Percentiles rank a stretch among this genome's conserved stretches.
These are phyloP conservation scores for Sebastes iracundus DNA, from an alignment of 2,797 vertebrate species.

Conservation along the genomic window DNA sequence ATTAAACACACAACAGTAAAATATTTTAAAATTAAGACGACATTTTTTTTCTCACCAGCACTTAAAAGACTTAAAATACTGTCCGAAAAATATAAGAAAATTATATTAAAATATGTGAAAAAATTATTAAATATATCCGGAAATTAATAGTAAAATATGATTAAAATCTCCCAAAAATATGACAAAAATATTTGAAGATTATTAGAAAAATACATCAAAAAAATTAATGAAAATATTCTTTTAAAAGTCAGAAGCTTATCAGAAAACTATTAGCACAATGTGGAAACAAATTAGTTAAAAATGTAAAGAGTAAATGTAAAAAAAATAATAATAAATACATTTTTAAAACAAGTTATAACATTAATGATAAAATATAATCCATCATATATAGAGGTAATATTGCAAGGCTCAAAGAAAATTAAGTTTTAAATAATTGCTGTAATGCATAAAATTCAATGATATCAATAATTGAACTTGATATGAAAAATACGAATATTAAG, in stretches of 20 bases:
- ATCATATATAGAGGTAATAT: background rate
- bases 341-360: background rate
- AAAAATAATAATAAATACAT: background rate
- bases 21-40: background rate
- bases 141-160: background rate
- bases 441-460: background rate
- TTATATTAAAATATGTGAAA: no score
- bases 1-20: background rate
- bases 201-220: background rate
- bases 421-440: background rate
- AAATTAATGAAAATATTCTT: no score
- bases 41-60: background rate
- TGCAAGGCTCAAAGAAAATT: background rate
- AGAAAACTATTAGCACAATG: background rate
- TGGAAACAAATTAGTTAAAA: background rate
- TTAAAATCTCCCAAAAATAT: background rate
- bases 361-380: background rate
- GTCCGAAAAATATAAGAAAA: background rate
- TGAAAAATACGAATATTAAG: background rate
- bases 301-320: background rate
- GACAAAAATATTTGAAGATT: background rate
- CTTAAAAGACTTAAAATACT: background rate
- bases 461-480: background rate
- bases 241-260: background rate
- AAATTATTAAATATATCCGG: background rate